phyloP scores from a whole-genome alignment of 1,140 invertebrate species.

The Drosophila lacteicornis region DNA sequence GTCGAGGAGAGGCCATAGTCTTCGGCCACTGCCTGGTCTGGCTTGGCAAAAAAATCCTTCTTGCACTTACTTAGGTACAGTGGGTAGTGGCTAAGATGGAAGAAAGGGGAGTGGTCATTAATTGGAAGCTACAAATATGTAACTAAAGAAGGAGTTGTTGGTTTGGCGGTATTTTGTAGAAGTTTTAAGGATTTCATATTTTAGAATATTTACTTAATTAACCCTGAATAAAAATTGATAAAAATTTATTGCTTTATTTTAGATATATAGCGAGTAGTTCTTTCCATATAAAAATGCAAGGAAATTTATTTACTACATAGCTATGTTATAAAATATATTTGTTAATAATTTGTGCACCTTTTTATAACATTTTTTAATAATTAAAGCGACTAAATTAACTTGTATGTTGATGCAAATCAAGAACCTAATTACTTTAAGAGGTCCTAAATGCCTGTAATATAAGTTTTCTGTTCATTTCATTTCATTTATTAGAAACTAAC shows the following conservation, averaged over 20 bases:
- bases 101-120: background rate
- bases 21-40: constrained; percentile 1
- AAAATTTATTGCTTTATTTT: background rate
- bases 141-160: background rate
- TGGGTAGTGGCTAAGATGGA: background rate
- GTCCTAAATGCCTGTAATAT: background rate
- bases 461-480: too few species aligned
- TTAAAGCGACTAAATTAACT: too few species aligned
- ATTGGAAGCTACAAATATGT: too few species aligned
- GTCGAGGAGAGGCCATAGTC: constrained; percentile 45
- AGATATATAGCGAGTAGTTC: background rate
- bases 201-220: background rate
- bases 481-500: too few species aligned
- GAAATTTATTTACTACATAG: background rate
- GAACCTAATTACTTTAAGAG: background rate
- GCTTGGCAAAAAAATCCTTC: constrained; percentile 59
- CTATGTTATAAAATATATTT: background rate
- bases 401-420: background rate
- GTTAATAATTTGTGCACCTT: too few species aligned
- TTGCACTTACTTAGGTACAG: constrained; percentile 60
- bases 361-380: too few species aligned
- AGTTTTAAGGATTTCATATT: background rate
- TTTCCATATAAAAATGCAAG: background rate
- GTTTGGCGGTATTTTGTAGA: too few species aligned
- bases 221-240: too few species aligned